These are phyloP conservation scores for Notechis scutatus DNA, from an alignment of 2,113 vertebrate species.

Conservation along the genomic window DNA sequence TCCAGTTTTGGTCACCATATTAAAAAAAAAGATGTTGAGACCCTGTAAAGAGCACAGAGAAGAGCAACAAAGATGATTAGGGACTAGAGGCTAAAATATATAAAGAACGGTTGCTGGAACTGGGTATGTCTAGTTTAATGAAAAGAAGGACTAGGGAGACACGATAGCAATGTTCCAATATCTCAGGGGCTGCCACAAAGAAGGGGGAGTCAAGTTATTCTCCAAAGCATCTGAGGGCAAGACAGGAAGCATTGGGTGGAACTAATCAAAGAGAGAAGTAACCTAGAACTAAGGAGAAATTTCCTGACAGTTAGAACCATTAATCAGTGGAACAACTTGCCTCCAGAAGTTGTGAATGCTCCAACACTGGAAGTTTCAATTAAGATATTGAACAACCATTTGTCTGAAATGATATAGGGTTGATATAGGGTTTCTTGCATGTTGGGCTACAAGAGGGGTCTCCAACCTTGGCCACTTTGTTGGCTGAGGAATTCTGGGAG, in stretches of 20 bases:
- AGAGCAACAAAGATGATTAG: neutral
- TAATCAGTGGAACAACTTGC: neutral
- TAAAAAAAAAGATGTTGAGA: neutral
- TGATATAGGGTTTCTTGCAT: neutral
- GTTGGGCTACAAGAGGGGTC: neutral
- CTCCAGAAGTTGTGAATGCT: neutral
- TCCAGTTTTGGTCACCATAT: neutral
- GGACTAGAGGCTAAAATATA: neutral
- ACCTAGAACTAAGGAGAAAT: neutral
- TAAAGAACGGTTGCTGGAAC: neutral
- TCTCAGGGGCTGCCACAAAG: neutral
- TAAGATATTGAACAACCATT: neutral
- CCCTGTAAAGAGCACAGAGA: neutral
- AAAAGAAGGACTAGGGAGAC: neutral
- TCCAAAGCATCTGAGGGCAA: neutral
- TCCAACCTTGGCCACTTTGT: no score
- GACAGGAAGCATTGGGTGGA: neutral
- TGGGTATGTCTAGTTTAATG: neutral
- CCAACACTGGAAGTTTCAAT: neutral
- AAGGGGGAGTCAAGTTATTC: neutral
- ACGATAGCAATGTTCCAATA: neutral
- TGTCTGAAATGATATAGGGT: neutral
- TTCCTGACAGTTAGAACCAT: neutral
- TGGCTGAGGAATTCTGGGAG: no score
- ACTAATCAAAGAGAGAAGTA: neutral